A percentile compares a stretch with the other conserved stretches of the same genome.
Conservation (phyloP, 2,113 vertebrate genomes). For the Brachionichthys hirsutus region DNA sequence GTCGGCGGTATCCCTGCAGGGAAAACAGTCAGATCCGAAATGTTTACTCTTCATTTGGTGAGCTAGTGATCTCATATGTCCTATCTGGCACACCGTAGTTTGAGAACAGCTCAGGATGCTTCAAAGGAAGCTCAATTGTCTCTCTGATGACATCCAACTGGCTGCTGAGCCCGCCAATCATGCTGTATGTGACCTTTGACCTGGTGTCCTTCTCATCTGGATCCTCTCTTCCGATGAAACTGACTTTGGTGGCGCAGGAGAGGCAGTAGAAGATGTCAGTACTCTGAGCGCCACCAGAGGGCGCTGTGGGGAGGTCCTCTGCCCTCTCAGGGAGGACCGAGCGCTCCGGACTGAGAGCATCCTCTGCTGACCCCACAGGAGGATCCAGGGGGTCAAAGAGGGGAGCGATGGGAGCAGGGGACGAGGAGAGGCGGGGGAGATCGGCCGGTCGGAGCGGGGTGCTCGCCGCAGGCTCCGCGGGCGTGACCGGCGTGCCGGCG, state of each 20-base stretch:
- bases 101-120: slow-evolving; percentile 87
- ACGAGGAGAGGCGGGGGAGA: slow-evolving; percentile 6
- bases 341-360: slow-evolving; percentile 5
- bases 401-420: slow-evolving; percentile 24
- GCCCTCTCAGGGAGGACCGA: slow-evolving; percentile 14
- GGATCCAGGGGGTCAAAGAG: slow-evolving; percentile 37
- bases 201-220: slow-evolving; percentile 37
- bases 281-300: slow-evolving; percentile 48
- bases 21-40: slow-evolving; percentile 5
- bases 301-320: slow-evolving; percentile 18
- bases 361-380: slow-evolving; percentile 7
- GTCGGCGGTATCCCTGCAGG: slow-evolving; percentile 88
- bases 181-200: slow-evolving; percentile 84
- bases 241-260: slow-evolving; percentile 80
- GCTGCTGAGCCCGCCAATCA: slow-evolving; percentile 88
- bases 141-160: slow-evolving; percentile 89
- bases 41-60: neutral
- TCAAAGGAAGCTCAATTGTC: slow-evolving; percentile 90
- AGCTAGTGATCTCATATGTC: neutral
- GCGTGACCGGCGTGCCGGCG: slow-evolving; percentile 49
- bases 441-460: slow-evolving; percentile 69
- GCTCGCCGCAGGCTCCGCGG: slow-evolving; percentile 64
- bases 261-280: slow-evolving; percentile 86
- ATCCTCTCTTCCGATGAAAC: slow-evolving; percentile 52
- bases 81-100: slow-evolving; percentile 78